Evolutionary conservation across 2,113 vertebrate species (phyloP).

Genomic region (Myiopsitta monachus): DNA sequence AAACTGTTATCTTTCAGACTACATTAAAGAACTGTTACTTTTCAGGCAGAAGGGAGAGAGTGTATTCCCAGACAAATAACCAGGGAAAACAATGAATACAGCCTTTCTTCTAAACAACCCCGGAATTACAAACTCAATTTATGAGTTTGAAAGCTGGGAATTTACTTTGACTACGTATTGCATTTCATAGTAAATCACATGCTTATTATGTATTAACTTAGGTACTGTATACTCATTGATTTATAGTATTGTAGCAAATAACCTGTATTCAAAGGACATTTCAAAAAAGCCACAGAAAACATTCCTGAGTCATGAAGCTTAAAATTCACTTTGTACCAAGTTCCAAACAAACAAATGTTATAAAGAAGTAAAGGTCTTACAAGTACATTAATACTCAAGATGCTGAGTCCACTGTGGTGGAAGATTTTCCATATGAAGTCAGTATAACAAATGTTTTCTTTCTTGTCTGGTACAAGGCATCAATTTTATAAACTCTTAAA

Average conservation of each 20-base stretch:
- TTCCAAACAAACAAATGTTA: not conserved
- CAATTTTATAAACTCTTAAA: not conserved
- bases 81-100: slow-evolving; percentile 24
- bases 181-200: not conserved
- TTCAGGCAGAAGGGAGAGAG: slow-evolving; percentile 12
- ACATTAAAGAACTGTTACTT: slow-evolving; percentile 36
- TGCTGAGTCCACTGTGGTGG: not conserved
- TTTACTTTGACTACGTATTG: not conserved
- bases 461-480: not conserved
- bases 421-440: not conserved
- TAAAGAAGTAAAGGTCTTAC: not conserved
- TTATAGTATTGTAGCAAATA: not conserved
- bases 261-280: not conserved
- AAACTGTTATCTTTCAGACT: slow-evolving; percentile 22
- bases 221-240: not conserved
- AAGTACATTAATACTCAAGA: not conserved
- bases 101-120: not conserved
- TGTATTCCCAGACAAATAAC: slow-evolving; percentile 52
- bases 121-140: slow-evolving; percentile 37
- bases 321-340: not conserved
- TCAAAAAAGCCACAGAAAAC: not conserved
- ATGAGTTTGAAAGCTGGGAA: not conserved
- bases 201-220: slow-evolving; percentile 3
- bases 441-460: not conserved
- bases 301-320: not conserved